phyloP scores from a whole-genome alignment of 2,113 vertebrate genomes.

The Eretmochelys imbricata region DNA sequence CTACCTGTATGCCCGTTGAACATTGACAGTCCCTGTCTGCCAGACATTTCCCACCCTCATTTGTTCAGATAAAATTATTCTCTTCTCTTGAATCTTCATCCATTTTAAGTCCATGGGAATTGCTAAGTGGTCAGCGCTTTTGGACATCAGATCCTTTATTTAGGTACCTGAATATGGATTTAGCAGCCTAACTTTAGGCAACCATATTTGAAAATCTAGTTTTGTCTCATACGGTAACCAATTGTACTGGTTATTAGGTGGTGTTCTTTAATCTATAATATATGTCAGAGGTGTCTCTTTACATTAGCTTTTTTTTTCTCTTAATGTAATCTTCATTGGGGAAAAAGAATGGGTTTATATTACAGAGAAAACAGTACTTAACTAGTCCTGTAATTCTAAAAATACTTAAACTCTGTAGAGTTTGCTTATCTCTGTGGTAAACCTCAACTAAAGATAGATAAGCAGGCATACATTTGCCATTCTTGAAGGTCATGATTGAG shows the following conservation, averaged over 20 bases:
- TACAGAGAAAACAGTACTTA: not conserved
- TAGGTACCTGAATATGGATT: not conserved
- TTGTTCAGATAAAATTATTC: not conserved
- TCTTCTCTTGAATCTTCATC: not conserved
- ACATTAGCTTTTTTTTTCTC: not conserved
- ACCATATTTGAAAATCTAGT: not conserved
- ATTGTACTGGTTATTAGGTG: not conserved
- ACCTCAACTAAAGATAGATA: not conserved
- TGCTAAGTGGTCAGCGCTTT: not conserved
- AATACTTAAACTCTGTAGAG: slow-evolving; percentile 5
- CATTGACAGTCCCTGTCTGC: not conserved
- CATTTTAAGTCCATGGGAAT: not conserved
- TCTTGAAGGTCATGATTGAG: not conserved
- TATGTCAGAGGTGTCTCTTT: not conserved
- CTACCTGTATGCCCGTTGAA: not conserved
- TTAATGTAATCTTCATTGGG: not conserved
- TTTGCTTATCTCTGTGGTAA: slow-evolving; percentile 10
- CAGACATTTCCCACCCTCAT: not conserved
- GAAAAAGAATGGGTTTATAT: not conserved
- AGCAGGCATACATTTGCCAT: not conserved
- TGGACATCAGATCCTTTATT: not conserved
- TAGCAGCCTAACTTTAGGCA: not conserved
- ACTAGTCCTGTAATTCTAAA: not conserved
- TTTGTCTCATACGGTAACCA: not conserved
- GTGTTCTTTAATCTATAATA: not conserved